These are phyloP conservation scores for Eurytoma californica DNA, from an alignment of 2,888 invertebrate species.

Conservation along the genomic window DNA sequence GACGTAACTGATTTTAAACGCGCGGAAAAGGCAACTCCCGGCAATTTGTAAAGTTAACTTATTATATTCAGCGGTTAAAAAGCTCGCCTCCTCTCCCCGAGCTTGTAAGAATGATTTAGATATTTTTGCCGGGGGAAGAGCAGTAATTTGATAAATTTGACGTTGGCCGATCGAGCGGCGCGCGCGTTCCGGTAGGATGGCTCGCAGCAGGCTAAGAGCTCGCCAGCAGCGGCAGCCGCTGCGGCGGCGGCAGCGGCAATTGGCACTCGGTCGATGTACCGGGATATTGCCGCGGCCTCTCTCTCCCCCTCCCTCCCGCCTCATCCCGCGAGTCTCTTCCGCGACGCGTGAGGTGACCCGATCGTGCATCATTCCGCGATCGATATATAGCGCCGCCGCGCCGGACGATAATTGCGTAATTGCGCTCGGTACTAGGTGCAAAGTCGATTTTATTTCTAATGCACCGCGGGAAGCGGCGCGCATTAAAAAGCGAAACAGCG, in stretches of 20 bases:
- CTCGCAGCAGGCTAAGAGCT: constrained; percentile 9
- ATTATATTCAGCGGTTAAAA: constrained; percentile 19
- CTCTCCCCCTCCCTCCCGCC: constrained; percentile 9
- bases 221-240: too few species aligned
- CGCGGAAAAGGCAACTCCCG: not conserved
- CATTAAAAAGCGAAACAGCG: constrained; percentile 4
- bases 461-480: not conserved
- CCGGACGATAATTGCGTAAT: constrained; percentile 32
- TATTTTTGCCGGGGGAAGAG: constrained; percentile 31
- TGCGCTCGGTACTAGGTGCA: constrained; percentile 20
- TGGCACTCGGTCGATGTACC: constrained; percentile 32
- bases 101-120: constrained; percentile 39
- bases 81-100: not conserved
- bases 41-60: constrained; percentile 33
- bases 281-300: constrained; percentile 8
- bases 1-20: not conserved
- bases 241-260: constrained; percentile 14
- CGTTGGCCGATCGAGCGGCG: constrained; percentile 19
- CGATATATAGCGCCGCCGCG: not conserved
- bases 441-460: constrained; percentile 25
- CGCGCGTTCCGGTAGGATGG: constrained; percentile 35
- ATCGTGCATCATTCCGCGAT: constrained; percentile 37
- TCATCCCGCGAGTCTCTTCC: not conserved
- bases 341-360: constrained; percentile 22
- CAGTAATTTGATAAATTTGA: constrained; percentile 46